Conservation (phyloP, 2,888 invertebrate species). For the Eupithecia inturbata region DNA sequence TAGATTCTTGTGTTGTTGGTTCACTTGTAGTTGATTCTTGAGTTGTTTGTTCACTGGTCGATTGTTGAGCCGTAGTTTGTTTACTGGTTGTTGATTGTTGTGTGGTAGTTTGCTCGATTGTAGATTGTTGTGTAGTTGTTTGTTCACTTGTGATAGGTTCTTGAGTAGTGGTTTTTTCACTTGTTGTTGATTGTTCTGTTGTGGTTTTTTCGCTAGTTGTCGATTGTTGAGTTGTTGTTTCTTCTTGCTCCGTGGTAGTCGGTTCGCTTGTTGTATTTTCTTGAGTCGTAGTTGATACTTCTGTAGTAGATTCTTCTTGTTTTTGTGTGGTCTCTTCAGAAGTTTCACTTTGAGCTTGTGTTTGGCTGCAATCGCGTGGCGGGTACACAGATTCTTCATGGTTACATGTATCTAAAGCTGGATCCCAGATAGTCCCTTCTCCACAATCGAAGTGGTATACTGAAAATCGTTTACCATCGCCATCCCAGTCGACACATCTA, state of each 20-base stretch:
- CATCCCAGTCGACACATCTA: conserved; percentile 86
- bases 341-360: conserved; percentile 54
- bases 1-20: conserved; percentile 42
- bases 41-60: conserved; percentile 47
- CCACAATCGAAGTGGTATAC: conserved; percentile 87
- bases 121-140: conserved; percentile 38
- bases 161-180: conserved; percentile 44
- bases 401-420: conserved; percentile 87
- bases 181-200: conserved; percentile 36
- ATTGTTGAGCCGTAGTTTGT: conserved; percentile 39
- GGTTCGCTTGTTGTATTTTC: conserved; percentile 38
- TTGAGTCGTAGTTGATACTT: conserved; percentile 43
- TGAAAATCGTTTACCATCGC: conserved; percentile 82
- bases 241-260: conserved; percentile 41
- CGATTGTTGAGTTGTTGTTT: conserved; percentile 28
- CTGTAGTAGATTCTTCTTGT: conserved; percentile 35
- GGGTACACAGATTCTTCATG: conserved; percentile 87
- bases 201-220: conserved; percentile 37
- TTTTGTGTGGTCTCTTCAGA: conserved; percentile 43
- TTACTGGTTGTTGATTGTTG: conserved; percentile 42
- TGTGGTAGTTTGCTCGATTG: conserved; percentile 45
- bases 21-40: conserved; percentile 47
- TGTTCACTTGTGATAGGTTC: conserved; percentile 20
- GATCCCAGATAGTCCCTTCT: conserved; percentile 89
- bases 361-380: conserved; percentile 71